Evolutionary conservation across 1,140 invertebrate species (phyloP), one percentile per base, ranked within the genome.

Genomic region (Arctopsyche grandis): DNA sequence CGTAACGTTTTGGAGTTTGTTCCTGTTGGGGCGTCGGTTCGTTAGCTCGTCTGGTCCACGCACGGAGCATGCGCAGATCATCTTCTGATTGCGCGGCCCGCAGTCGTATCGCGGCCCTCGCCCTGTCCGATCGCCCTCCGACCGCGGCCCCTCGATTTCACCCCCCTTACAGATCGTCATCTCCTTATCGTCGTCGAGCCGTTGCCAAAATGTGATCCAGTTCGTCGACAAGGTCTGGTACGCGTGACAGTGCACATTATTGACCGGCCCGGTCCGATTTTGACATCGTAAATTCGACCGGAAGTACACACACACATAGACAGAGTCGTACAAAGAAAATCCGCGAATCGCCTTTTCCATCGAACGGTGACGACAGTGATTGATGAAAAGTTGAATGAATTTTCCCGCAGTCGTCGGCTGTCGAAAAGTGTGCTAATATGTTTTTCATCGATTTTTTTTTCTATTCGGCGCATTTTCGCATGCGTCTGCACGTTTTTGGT

Each of bases 21-120:
- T 58, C n/a, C 29, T 38, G 21, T 58, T 58, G 21, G 21, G n/a
- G 52, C 52, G 52, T n/a, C 14, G 52, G 52, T 58, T 21, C n/a
- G 16, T 26, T 66, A 16, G 16, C 63, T 66, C 16, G 63, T 16
- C 63, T 4, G 22, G 63, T 24, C 12, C 12, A 12, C 4, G 5
- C 52, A 16, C 4, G 1, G 69, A 22, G 69, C 69, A 22, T 22
- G 69, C 69, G 69, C 38, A 22, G 69, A 44, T 29, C 24, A 4
- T 26, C 38, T 71, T 9, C 26, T 26, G 16, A n/a, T 12, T 71
- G 69, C 38, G 69, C 7, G 69, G 69, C 22, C 69, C 69, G 69
- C 69, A 71, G 69, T 71, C 69, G 22, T 21, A n/a, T 16, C 16
- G 3, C 14, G 69, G 69, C 38, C 26, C 69, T 21, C 9, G 24